Percentiles rank a stretch among this genome's conserved stretches.
These are phyloP conservation scores for Drosophila murphyi DNA, from an alignment of 1,140 invertebrate species.

Conservation along the genomic window DNA sequence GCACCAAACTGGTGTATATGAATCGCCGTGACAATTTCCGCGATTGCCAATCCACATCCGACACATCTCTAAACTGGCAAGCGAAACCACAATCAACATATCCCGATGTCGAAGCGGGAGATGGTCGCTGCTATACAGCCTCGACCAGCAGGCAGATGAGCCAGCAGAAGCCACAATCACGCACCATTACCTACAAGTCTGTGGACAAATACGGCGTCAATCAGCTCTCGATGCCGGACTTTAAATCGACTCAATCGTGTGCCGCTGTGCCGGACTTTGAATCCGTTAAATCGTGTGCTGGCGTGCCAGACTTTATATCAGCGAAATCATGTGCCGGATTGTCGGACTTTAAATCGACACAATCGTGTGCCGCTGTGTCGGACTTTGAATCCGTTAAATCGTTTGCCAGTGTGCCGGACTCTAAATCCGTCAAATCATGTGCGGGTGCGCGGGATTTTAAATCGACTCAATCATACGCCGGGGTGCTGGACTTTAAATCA, in stretches of 20 bases:
- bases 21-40: neutral
- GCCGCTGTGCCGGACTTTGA: too few relatives aligned
- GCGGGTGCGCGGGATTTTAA: too few relatives aligned
- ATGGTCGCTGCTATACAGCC: neutral
- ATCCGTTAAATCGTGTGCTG: too few relatives aligned
- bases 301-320: too few relatives aligned
- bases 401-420: too few relatives aligned
- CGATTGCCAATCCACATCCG: conserved; percentile 19
- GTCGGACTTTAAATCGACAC: too few relatives aligned
- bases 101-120: neutral
- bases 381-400: too few relatives aligned
- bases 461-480: too few relatives aligned
- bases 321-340: too few relatives aligned
- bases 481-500: neutral
- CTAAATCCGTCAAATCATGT: too few relatives aligned
- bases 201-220: neutral
- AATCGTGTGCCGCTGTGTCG: too few relatives aligned
- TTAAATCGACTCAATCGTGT: neutral
- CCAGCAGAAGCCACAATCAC: neutral
- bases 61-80: neutral
- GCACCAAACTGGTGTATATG: conserved; percentile 5
- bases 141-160: neutral
- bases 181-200: neutral
- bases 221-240: neutral
- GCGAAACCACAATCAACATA: too few relatives aligned